A percentile compares a stretch with the other conserved stretches of the same genome.
phyloP scores from a whole-genome alignment of 2,113 vertebrate species.

The Bos indicus region DNA sequence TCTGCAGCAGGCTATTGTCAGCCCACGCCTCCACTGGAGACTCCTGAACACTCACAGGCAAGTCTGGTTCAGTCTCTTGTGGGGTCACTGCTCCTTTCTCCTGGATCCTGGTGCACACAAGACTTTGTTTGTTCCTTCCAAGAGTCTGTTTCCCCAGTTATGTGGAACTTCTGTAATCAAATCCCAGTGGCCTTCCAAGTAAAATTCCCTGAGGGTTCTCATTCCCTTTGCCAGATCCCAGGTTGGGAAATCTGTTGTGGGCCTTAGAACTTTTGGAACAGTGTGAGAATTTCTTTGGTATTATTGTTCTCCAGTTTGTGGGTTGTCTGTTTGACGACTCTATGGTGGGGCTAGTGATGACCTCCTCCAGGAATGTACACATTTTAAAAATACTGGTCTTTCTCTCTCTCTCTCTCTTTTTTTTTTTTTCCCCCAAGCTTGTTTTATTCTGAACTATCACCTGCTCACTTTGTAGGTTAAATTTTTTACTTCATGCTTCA shows the following conservation, averaged over 20 bases:
- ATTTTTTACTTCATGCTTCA: background rate
- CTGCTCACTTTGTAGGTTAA: background rate
- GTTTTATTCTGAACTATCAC: background rate
- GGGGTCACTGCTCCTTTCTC: background rate
- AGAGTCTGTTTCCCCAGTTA: background rate
- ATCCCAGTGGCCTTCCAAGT: background rate
- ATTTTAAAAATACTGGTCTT: background rate
- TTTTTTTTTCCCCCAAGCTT: background rate
- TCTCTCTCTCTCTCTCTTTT: background rate
- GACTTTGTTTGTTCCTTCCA: background rate
- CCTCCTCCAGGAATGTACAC: background rate
- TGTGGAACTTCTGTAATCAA: background rate
- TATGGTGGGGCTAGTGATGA: background rate
- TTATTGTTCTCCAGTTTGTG: background rate
- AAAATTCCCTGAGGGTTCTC: background rate
- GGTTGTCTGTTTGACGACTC: rapidly evolving
- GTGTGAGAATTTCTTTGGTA: background rate
- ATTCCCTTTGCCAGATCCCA: background rate
- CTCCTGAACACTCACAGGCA: background rate
- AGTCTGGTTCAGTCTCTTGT: background rate
- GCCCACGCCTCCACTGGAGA: background rate
- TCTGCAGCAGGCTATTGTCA: background rate
- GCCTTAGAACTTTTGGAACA: background rate
- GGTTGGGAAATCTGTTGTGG: background rate
- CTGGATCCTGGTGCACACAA: background rate